Percentiles rank a stretch among this genome's conserved stretches.
phyloP scores from a whole-genome alignment of 37 sponge, comb jelly and placozoan species.

The Mnemiopsis leidyi region DNA sequence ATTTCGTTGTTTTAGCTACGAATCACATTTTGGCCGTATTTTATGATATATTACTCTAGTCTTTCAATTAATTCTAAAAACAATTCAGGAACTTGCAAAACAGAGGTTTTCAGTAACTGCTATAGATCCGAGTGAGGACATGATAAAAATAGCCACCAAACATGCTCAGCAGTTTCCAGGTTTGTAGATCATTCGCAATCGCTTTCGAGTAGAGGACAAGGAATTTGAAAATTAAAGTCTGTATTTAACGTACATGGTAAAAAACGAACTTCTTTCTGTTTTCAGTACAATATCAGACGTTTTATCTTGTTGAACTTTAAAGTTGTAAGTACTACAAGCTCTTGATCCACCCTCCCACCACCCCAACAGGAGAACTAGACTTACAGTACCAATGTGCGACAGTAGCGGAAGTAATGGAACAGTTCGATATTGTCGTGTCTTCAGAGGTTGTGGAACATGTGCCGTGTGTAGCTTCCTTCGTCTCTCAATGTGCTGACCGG shows the following conservation, averaged over 20 bases:
- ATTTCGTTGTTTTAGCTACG: not conserved
- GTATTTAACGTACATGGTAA: too few relatives aligned
- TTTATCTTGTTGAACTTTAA: too few relatives aligned
- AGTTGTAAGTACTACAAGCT: too few relatives aligned
- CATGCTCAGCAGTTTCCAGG: conserved; percentile 15
- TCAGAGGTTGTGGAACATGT: conserved; percentile 60
- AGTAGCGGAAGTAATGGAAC: not conserved
- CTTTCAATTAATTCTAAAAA: too few relatives aligned
- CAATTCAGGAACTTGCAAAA: conserved; percentile 40
- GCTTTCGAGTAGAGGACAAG: too few relatives aligned
- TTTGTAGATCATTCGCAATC: too few relatives aligned
- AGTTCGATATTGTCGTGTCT: conserved; percentile 26
- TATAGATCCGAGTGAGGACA: conserved; percentile 29
- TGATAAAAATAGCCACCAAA: conserved; percentile 1
- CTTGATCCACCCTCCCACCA: too few relatives aligned
- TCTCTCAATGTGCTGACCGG: not conserved
- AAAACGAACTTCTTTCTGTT: too few relatives aligned
- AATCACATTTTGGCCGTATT: too few relatives aligned
- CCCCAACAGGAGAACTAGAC: conserved; percentile 54
- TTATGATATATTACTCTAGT: too few relatives aligned
- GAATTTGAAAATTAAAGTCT: too few relatives aligned
- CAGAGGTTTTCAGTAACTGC: conserved; percentile 28
- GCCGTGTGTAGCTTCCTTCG: conserved; percentile 40
- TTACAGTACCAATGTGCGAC: not conserved
- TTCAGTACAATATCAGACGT: too few relatives aligned